Evolutionary conservation across 2,888 invertebrate species (phyloP).

Genomic region (Drosophila longiperda): DNA sequence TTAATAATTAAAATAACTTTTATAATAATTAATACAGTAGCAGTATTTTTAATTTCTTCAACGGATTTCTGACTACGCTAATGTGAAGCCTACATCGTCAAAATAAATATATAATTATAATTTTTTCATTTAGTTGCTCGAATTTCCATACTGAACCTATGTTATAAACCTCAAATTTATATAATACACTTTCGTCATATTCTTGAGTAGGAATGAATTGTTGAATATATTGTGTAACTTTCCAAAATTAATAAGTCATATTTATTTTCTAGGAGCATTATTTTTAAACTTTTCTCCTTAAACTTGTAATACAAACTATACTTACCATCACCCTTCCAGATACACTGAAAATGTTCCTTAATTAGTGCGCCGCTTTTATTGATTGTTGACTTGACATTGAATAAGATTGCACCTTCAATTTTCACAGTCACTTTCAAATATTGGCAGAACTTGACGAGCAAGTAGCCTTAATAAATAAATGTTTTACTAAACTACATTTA

Average conservation of each 20-base stretch:
- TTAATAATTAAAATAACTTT: neutral
- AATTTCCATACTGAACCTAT: too few relatives aligned
- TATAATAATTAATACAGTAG: neutral
- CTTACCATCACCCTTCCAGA: neutral
- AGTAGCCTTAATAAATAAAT: conserved; percentile 10
- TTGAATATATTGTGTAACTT: neutral
- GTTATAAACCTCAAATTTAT: neutral
- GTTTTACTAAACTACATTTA: conserved; percentile 8
- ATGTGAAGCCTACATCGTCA: neutral
- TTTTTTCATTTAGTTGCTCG: too few relatives aligned
- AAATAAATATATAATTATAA: too few relatives aligned
- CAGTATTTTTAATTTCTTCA: neutral
- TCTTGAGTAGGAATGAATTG: neutral
- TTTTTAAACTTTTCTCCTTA: neutral
- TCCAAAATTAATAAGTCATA: too few relatives aligned
- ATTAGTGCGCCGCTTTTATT: conserved; percentile 10
- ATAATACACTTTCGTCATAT: neutral
- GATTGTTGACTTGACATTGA: conserved; percentile 58
- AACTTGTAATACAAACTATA: neutral
- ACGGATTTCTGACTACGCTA: neutral
- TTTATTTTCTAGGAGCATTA: neutral
- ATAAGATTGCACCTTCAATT: conserved; percentile 1
- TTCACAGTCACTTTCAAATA: conserved; percentile 37
- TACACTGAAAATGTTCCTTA: neutral
- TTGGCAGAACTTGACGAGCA: conserved; percentile 59